Conservation (phyloP, 2,113 vertebrate genomes). For the Anguilla rostrata region DNA sequence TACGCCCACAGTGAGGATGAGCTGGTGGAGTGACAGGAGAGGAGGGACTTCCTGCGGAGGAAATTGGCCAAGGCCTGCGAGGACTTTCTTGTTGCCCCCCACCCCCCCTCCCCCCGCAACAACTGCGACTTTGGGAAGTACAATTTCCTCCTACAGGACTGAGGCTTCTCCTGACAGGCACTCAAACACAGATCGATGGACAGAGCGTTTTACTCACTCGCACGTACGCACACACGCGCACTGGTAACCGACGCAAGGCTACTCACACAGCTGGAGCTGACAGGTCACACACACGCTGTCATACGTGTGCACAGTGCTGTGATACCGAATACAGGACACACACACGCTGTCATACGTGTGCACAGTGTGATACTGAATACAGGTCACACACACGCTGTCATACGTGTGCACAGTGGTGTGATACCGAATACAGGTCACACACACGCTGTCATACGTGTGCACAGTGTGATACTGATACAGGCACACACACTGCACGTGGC, state of each 20-base stretch:
- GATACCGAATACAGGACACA: too few species aligned
- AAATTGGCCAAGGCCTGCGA: slow-evolving; percentile 86
- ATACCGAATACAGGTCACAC: too few species aligned
- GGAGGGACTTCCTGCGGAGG: slow-evolving; percentile 83
- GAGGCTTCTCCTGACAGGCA: background rate
- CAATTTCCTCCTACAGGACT: slow-evolving; percentile 86
- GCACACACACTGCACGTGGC: too few species aligned
- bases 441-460: too few species aligned
- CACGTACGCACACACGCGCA: slow-evolving; percentile 5
- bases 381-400: too few species aligned
- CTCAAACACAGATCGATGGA: background rate
- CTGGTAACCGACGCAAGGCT: background rate
- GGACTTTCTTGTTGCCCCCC: slow-evolving; percentile 82
- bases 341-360: too few species aligned
- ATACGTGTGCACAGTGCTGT: too few species aligned
- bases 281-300: too few species aligned
- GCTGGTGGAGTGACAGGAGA: slow-evolving; percentile 86
- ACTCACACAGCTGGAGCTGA: background rate
- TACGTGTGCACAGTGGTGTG: too few species aligned
- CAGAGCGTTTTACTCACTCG: background rate
- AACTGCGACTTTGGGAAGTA: slow-evolving; percentile 93
- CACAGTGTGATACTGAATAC: too few species aligned
- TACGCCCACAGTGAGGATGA: slow-evolving; percentile 86
- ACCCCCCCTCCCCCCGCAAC: slow-evolving; percentile 39
- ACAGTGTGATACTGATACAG: background rate